Conservation (phyloP, 2,888 invertebrate genomes). For the Notocelia uddmanniana region DNA sequence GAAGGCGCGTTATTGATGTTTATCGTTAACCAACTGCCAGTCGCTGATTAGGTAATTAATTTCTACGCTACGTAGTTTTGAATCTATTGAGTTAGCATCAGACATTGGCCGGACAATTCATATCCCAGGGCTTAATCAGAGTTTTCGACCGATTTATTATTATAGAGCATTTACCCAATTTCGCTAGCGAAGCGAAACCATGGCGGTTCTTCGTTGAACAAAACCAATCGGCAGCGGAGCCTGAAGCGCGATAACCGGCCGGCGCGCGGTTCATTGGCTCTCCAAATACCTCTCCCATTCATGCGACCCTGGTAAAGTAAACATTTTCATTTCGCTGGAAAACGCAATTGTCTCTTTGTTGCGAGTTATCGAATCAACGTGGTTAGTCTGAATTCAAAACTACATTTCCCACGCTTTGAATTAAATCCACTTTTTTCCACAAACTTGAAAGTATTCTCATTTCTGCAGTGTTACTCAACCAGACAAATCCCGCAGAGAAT, state of each 20-base stretch:
- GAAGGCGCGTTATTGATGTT: constrained; percentile 7
- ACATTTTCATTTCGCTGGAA: constrained; percentile 33
- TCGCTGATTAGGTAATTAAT: constrained; percentile 10
- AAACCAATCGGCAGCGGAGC: constrained; percentile 38
- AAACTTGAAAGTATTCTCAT: background rate
- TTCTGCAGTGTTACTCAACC: background rate
- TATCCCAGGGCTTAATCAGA: background rate
- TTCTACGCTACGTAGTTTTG: background rate
- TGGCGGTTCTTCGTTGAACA: constrained; percentile 13
- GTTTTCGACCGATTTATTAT: background rate
- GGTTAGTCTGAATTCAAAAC: constrained; percentile 16
- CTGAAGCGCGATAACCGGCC: constrained; percentile 40
- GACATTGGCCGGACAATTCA: background rate
- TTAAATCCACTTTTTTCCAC: background rate
- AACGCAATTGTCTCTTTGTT: constrained; percentile 31
- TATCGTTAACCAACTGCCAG: constrained; percentile 6
- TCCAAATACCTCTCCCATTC: constrained; percentile 29
- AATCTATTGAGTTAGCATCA: constrained; percentile 8
- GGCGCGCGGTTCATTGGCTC: constrained; percentile 41
- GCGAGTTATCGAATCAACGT: constrained; percentile 14
- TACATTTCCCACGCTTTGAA: constrained; percentile 1
- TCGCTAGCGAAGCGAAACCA: background rate
- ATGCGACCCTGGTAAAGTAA: constrained; percentile 28
- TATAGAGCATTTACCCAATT: constrained; percentile 2
- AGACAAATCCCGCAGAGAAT: background rate